Evolutionary conservation across 2,113 vertebrate genomes (phyloP).

Genomic region (Chaetops frenatus): DNA sequence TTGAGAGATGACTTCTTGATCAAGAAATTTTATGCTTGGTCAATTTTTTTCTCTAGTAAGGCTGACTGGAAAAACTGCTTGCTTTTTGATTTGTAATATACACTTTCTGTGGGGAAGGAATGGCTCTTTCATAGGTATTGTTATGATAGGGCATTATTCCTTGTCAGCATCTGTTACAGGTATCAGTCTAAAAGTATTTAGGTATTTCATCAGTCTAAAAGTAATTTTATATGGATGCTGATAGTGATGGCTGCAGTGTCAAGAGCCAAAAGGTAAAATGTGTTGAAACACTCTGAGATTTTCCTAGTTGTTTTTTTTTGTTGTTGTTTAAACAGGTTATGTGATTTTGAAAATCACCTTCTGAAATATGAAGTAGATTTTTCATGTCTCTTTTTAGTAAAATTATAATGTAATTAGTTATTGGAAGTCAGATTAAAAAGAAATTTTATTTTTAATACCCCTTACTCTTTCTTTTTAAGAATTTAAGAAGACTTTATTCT

Average conservation of each 20-base stretch:
- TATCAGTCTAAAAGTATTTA: background rate
- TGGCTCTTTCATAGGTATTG: background rate
- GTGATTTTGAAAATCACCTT: background rate
- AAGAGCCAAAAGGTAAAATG: background rate
- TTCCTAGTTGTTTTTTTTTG: background rate
- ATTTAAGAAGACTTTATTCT: background rate
- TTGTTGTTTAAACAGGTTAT: background rate
- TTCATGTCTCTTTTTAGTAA: background rate
- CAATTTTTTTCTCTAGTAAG: background rate
- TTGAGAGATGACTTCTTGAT: background rate
- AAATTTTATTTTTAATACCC: background rate
- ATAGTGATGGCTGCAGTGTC: background rate
- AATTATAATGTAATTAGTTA: background rate
- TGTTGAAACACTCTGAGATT: background rate
- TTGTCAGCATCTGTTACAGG: background rate
- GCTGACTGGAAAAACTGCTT: background rate
- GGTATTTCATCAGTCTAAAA: background rate
- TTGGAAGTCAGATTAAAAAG: background rate
- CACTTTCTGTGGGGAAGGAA: background rate
- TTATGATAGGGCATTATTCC: background rate
- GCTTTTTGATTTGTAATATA: background rate
- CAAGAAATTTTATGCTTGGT: background rate
- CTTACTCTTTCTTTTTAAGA: background rate
- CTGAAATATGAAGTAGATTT: background rate
- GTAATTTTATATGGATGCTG: background rate